phyloP scores from a whole-genome alignment of 2,888 invertebrate genomes.

The Ennomos erosarius region DNA sequence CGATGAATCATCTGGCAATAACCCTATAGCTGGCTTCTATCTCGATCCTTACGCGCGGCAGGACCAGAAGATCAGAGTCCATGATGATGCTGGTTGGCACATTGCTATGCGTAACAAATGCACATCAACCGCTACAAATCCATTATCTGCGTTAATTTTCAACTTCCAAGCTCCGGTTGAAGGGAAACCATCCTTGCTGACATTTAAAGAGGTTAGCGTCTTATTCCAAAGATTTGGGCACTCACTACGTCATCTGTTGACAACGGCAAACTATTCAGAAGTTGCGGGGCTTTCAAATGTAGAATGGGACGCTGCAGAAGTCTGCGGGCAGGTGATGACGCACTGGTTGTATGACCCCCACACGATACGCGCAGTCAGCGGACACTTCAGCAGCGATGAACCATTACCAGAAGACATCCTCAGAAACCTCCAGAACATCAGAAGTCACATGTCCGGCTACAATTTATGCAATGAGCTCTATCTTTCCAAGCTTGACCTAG shows the following conservation, averaged over 20 bases:
- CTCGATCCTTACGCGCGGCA: slow-evolving; percentile 91
- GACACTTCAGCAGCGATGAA: slow-evolving; percentile 91
- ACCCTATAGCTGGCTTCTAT: slow-evolving; percentile 92
- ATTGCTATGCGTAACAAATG: slow-evolving; percentile 91
- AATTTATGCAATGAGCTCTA: slow-evolving; percentile 93
- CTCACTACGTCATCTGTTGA: slow-evolving; percentile 93
- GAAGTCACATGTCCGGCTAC: slow-evolving; percentile 91
- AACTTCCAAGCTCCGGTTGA: slow-evolving; percentile 89
- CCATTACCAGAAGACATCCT: slow-evolving; percentile 88
- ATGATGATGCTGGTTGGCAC: slow-evolving; percentile 90
- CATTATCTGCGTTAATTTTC: slow-evolving; percentile 93
- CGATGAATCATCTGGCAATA: slow-evolving; percentile 85
- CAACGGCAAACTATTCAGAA: slow-evolving; percentile 92
- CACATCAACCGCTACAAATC: slow-evolving; percentile 86
- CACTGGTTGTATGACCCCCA: slow-evolving; percentile 91
- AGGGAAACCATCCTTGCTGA: slow-evolving; percentile 89
- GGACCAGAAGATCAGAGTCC: slow-evolving; percentile 86
- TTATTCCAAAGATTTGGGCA: slow-evolving; percentile 95
- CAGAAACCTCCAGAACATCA: slow-evolving; percentile 86
- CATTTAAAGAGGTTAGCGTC: slow-evolving; percentile 90
- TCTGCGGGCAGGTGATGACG: slow-evolving; percentile 92
- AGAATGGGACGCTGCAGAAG: slow-evolving; percentile 97
- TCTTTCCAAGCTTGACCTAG: slow-evolving; percentile 92
- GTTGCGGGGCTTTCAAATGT: slow-evolving; percentile 94
- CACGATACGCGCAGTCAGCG: slow-evolving; percentile 87